Conservation (phyloP, 2,113 vertebrate genomes). For the Phylloscopus trochiloides region DNA sequence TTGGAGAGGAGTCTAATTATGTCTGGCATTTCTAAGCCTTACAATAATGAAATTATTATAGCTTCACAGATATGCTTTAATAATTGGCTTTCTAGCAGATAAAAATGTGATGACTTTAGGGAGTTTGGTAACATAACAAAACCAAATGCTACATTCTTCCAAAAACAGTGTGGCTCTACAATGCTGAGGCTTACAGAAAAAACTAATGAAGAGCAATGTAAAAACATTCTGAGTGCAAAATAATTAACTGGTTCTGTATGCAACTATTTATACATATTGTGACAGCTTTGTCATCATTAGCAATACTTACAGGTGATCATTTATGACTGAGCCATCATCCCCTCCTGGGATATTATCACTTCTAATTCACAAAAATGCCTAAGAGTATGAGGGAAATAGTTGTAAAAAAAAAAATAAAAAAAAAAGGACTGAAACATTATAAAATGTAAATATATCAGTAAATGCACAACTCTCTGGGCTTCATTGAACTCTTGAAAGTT, state of each 20-base stretch:
- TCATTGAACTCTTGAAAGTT: not conserved
- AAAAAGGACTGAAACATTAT: not conserved
- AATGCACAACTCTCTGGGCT: not conserved
- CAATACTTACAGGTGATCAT: not conserved
- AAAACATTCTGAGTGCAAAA: not conserved
- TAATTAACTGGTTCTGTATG: not conserved
- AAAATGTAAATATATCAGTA: not conserved
- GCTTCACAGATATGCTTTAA: not conserved
- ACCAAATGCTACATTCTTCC: not conserved
- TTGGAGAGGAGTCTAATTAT: not conserved
- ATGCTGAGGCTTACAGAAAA: not conserved
- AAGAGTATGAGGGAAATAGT: not conserved
- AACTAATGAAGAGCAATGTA: not conserved
- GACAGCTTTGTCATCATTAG: not conserved
- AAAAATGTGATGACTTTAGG: not conserved
- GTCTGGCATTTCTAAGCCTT: not conserved
- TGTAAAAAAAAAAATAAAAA: not conserved
- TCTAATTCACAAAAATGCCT: not conserved
- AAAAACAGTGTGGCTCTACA: not conserved
- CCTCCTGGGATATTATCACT: not conserved
- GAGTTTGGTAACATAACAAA: not conserved
- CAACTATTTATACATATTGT: not conserved
- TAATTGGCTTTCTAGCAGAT: not conserved
- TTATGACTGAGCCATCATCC: not conserved
- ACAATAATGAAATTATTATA: not conserved